Base-by-base conservation (phyloP, 1,140 invertebrate genomes). In the Macrocentrus cingulum region DNA sequence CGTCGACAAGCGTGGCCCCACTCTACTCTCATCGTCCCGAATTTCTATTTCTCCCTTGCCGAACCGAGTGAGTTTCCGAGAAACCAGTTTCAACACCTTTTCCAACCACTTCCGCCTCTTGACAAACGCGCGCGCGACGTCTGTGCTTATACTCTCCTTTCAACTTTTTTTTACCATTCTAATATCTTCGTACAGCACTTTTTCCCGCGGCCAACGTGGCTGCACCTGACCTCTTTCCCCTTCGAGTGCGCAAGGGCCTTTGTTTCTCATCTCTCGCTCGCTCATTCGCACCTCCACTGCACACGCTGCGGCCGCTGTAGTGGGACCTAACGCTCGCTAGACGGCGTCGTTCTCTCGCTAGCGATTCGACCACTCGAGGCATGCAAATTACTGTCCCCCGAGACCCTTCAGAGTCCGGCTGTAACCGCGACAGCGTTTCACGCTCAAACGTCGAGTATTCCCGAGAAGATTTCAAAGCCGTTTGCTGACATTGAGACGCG, bases 331-430 rank as follows among this genome's bases (percentile, higher is more conserved):
- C 7, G 13, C 20, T 8, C 13, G 5, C 1, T 51, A 37, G 34
- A 25, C 25, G 50, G 36, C 32, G 32, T 2, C 50, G 41, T 11
- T 39, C 13, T 2, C 13, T 39, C 36, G 13, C 36, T 39, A 15
- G 36, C 3, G 36, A 13, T n/a, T 15, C 13, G 7, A 15, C 39
- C 50, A 54, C 58, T 60, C 32, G 18, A 54, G 50, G 20, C 58
- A 60, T 60, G 58, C 50, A 60, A 60, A 60, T 60, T 60, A 54
- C 50, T 53, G 49, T 59, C 34, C 58, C 41, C 22, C 36, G 13
- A 39, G 18, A 39, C 34, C 50, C 41, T 37, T 37, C 32, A 13
- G 23, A 36, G 29, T 51, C 50, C 25, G 25, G 25, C 25, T 29
- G 9, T 9, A 29, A 29, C 25, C 25, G 9, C 25, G 25, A 6